Percentiles rank a stretch among this genome's conserved stretches.
Conservation (phyloP, 1,140 invertebrate species). For the Leptonema lineaticorne region DNA sequence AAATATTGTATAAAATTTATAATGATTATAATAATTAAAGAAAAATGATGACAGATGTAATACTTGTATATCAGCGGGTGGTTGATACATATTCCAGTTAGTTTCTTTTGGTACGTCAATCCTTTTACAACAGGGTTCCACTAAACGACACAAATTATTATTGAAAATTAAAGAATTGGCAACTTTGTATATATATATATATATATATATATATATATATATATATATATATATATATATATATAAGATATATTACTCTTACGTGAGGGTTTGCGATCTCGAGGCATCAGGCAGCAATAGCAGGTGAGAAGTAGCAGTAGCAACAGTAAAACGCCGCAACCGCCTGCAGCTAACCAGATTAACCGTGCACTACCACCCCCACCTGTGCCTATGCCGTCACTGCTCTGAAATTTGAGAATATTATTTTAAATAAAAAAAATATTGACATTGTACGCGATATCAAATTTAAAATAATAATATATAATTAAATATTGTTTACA, state of each 20-base stretch:
- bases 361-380: conserved; percentile 49
- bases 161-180: not conserved
- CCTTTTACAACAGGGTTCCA: conserved; percentile 35
- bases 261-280: conserved; percentile 53
- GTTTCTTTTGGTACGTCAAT: conserved; percentile 34
- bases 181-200: not conserved
- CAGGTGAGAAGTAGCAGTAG: conserved; percentile 52
- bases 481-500: too few relatives aligned
- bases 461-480: too few relatives aligned
- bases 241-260: not conserved
- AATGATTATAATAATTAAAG: not conserved
- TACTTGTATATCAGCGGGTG: conserved; percentile 35
- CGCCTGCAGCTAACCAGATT: conserved; percentile 55
- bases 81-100: conserved; percentile 41
- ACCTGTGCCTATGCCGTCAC: conserved; percentile 34
- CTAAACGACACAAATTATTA: conserved; percentile 25
- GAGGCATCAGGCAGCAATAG: conserved; percentile 58
- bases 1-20: not conserved
- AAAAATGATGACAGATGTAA: too few relatives aligned
- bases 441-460: too few relatives aligned
- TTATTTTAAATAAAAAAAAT: too few relatives aligned
- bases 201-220: not conserved
- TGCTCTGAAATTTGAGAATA: conserved; percentile 12
- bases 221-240: not conserved
- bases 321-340: conserved; percentile 55